Evolutionary conservation across 2,113 vertebrate genomes (phyloP).

Genomic region (Madoqua kirkii): DNA sequence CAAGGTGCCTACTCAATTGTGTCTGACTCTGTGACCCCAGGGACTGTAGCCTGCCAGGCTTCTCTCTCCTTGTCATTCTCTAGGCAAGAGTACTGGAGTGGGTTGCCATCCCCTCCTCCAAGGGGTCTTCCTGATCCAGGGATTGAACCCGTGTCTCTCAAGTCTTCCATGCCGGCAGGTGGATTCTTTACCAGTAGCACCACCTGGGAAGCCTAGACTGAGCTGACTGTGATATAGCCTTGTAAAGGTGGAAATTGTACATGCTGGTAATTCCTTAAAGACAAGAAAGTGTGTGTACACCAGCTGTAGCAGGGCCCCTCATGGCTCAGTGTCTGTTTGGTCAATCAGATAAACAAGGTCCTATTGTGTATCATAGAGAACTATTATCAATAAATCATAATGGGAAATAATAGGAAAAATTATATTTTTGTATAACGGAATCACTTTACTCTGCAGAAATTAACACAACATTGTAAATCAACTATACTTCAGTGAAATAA

Average conservation of each 20-base stretch:
- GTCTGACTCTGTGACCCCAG: neutral
- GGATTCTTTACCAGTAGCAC: neutral
- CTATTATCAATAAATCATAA: neutral
- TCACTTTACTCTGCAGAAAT: neutral
- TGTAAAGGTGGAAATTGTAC: neutral
- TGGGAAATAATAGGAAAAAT: neutral
- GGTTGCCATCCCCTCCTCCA: neutral
- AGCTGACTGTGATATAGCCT: neutral
- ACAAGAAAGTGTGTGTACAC: neutral
- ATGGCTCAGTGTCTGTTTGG: neutral
- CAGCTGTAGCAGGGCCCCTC: accelerated
- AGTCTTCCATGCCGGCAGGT: neutral
- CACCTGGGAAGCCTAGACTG: neutral
- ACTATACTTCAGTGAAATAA: neutral
- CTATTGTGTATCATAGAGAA: neutral
- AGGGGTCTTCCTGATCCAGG: neutral
- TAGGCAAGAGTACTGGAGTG: neutral
- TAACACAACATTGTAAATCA: neutral
- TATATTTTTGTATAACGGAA: neutral
- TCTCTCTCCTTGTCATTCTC: neutral
- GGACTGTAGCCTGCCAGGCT: neutral
- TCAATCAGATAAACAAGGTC: neutral
- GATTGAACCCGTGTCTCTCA: neutral
- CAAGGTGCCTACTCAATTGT: neutral
- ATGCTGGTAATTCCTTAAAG: neutral